Evolutionary conservation across 2,113 vertebrate species (phyloP).

Genomic region (Gadus macrocephalus): DNA sequence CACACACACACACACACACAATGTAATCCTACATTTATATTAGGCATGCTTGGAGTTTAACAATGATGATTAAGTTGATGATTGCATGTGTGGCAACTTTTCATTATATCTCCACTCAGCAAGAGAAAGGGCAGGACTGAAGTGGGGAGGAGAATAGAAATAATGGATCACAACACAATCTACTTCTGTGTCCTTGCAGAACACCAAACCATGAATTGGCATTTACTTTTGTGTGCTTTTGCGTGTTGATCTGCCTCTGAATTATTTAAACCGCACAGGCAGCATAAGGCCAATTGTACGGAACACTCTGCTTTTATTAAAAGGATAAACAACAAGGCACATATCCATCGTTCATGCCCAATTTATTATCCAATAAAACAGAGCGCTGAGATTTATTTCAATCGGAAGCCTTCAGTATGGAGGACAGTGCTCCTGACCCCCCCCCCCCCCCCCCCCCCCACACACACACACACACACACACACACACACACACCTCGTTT

Average conservation of each 20-base stretch:
- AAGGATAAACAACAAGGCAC: constrained; percentile 45
- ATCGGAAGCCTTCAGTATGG: constrained; percentile 30
- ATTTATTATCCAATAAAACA: constrained; percentile 63
- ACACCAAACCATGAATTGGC: constrained; percentile 39
- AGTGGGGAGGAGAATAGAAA: constrained; percentile 34
- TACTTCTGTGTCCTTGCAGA: constrained; percentile 48
- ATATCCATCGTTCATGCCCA: constrained; percentile 64
- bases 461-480: too few species aligned
- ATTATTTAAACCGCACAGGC: too few species aligned
- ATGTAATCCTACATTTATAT: not conserved
- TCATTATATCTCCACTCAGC: constrained; percentile 21
- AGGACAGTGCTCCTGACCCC: too few species aligned
- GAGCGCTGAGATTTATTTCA: constrained; percentile 42
- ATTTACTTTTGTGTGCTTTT: constrained; percentile 44
- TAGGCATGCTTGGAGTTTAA: too few species aligned
- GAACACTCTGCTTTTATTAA: constrained; percentile 49
- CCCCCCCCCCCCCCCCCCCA: too few species aligned
- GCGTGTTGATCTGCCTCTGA: constrained; percentile 14
- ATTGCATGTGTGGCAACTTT: constrained; percentile 39
- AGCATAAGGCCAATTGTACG: constrained; percentile 15
- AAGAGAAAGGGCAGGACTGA: constrained; percentile 53
- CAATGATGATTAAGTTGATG: not conserved
- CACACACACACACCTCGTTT: too few species aligned
- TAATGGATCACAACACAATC: constrained; percentile 43
- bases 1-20: not conserved